phyloP scores from a whole-genome alignment of 2,113 vertebrate genomes.

The Dermatemys mawii region DNA sequence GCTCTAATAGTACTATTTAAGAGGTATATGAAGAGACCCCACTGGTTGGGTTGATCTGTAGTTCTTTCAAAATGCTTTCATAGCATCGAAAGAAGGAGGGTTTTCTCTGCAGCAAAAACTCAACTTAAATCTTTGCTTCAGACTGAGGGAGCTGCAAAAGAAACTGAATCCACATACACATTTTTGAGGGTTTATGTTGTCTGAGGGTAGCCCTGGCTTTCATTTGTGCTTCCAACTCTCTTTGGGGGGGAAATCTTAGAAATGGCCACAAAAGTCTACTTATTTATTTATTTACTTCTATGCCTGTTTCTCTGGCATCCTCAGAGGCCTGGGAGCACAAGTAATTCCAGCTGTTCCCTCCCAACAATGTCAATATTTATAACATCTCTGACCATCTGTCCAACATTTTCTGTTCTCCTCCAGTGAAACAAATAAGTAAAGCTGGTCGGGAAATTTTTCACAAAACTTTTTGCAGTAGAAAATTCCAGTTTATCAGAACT shows the following conservation, averaged over 20 bases:
- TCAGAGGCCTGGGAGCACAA: conserved; percentile 44
- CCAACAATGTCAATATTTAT: conserved; percentile 45
- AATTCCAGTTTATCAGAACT: not conserved
- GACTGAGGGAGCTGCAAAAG: conserved; percentile 34
- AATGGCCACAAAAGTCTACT: conserved; percentile 30
- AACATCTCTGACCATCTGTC: conserved; percentile 47
- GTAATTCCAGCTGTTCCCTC: conserved; percentile 66
- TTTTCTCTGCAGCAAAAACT: not conserved
- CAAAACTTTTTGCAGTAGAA: not conserved
- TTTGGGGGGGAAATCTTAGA: conserved; percentile 31
- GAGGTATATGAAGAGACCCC: not conserved
- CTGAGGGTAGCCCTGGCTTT: conserved; percentile 56
- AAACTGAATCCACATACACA: not conserved
- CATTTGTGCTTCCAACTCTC: conserved; percentile 56
- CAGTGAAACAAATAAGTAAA: not conserved
- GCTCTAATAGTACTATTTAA: not conserved
- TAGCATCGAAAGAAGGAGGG: not conserved
- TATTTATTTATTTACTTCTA: conserved; percentile 53
- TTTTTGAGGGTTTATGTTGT: conserved; percentile 59
- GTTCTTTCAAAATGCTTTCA: not conserved
- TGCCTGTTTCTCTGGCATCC: conserved; percentile 39
- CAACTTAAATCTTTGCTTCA: not conserved
- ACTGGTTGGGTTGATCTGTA: not conserved
- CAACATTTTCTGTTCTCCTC: not conserved
- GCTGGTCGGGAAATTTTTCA: not conserved